Conservation (phyloP, 2,797 vertebrate genomes). For the Capromys pilorides region DNA sequence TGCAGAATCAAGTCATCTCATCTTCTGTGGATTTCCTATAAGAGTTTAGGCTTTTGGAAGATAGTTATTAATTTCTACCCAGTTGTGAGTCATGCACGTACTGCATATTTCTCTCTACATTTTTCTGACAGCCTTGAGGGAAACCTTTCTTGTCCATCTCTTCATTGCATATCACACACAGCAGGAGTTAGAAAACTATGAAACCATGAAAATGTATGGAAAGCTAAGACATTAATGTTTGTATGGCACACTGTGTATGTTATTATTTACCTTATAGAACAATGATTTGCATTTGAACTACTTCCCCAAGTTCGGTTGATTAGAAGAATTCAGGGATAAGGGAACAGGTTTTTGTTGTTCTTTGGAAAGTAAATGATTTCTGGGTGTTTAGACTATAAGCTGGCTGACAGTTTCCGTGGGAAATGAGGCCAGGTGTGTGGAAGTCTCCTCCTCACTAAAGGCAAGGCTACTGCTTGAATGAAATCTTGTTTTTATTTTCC, state of each 20-base stretch:
- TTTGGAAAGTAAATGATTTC: conserved; percentile 1
- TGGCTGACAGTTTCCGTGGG: background rate
- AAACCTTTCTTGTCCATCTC: background rate
- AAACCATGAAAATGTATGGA: background rate
- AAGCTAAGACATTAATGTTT: background rate
- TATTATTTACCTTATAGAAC: background rate
- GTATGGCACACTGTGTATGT: background rate
- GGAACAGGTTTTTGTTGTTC: background rate
- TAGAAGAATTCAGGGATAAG: background rate
- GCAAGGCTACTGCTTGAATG: background rate
- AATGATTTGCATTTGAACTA: background rate
- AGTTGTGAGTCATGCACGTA: background rate
- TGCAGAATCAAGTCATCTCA: conserved; percentile 35
- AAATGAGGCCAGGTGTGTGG: background rate
- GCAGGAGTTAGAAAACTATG: background rate
- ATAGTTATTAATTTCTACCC: background rate
- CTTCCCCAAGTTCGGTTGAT: background rate
- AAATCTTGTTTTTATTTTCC: conserved; percentile 61
- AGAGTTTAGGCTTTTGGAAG: background rate
- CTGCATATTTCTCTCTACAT: background rate
- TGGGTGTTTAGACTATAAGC: background rate
- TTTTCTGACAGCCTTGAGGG: background rate
- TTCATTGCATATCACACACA: background rate
- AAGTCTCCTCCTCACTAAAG: background rate
- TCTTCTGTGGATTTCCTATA: conserved; percentile 10